Evolutionary conservation across 92 coral and sea anemone genomes (phyloP), one percentile per base, ranked within the genome.

Genomic region (Zoanthus sociatus): DNA sequence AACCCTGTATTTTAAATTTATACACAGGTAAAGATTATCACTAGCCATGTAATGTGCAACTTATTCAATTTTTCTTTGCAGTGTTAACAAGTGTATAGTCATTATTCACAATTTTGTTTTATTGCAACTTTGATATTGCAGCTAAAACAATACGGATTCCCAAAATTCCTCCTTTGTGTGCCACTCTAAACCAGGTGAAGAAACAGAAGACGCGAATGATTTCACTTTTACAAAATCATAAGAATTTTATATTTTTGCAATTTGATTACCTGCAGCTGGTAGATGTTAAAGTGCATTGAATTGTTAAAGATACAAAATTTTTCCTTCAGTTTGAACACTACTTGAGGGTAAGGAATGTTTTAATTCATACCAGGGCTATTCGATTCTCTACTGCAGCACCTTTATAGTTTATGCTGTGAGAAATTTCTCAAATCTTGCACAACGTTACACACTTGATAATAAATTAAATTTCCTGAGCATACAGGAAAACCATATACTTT

Each of bases 121-220:
- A 61, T 61, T 61, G 9, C 68, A 61, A 61, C 68, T 61, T 61
- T 61, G 31, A 61, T 7, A 61, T 61, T 17, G 68, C 68, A 61
- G 68, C 68, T 61, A 61, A 61, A 61, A 30, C 17, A n/a, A 61
- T 61, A 61, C 17, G 68, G 68, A 61, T 61, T 61, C 17, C 68
- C 17, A 61, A 30, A 61, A 30, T 16, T 61, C 3, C 21, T 61
- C 31, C 17, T 0, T 30, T 61, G 68, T 1, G 21, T 30, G 30
- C 68, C 68, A 26, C 74, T 69, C 30, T 69, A 46, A 69, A 69
- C 74, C 47, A 26, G 30, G 74, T 31, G 44, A 26, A 69, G 74
- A 69, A 46, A 46, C 45, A 69, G 70, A 69, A 6, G 45, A 69
- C 17, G 10, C 0, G 4, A 47, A 69, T 69, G 73, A 69, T 30